Base-by-base conservation (phyloP, 2,113 vertebrate species). In the Leptosomus discolor region DNA sequence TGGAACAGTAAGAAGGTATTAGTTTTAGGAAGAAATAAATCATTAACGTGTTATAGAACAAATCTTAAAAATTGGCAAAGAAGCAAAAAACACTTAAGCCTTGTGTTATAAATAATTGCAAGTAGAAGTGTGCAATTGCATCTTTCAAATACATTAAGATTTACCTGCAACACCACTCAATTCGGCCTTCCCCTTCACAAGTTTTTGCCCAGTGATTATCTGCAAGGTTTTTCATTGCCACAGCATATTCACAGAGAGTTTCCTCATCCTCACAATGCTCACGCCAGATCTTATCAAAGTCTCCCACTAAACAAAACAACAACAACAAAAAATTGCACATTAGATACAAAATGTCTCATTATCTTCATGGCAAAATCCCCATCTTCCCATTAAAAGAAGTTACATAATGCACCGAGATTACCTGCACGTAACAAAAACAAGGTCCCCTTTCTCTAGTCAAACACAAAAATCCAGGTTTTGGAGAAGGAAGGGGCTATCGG, bases 121-220 rank as follows among this genome's bases (percentile, higher is more conserved):
- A 86, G 15, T 11, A 68, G 11, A 83, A 90, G 24, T 0, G 0
- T 43, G 14, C 51, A 85, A 75, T 9, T 58, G 11, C 0, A 0
- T 85, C 39, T 90, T 93, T 89, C 53, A 82, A 89, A 50, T 69
- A 81, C 32, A 70, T 70, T 81, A 89, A 88, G 20, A 94, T 76
- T 89, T 98, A 99, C 99, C 99, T 99, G 98, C 99, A 99, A 94
- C 99, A 99, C 99, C 99, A 99, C 82, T 99, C 99, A 94, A 99
- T 99, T 78, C 99, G 99, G 39, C 99, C 99, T 97, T 99, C 99
- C 51, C 99, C 99, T 95, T 99, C 99, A 90, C 98, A 99, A 89
- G 98, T 99, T 97, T 99, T 99, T 84, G 99, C 98, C 99, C 99
- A 99, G 98, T 99, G 99, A 98, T 99, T 99, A 98, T 99, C 99